Conservation (phyloP, 2,888 invertebrate species). For the Hemithea aestivaria region DNA sequence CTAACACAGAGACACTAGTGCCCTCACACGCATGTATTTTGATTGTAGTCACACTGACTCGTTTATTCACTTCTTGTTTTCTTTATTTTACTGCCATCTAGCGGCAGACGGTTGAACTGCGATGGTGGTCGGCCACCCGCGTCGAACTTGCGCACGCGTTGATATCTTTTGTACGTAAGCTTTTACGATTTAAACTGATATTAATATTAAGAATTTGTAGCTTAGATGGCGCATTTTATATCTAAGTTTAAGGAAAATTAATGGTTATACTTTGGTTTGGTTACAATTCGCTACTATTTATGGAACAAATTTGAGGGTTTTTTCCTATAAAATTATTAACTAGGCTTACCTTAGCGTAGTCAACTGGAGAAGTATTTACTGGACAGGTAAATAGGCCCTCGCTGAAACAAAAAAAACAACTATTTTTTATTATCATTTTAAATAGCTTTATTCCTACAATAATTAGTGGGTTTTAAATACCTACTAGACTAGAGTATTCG, state of each 20-base stretch:
- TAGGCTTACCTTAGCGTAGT: slow-evolving; percentile 80
- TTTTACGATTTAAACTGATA: too few species aligned
- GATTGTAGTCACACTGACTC: too few species aligned
- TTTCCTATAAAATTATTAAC: neutral
- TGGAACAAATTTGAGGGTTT: too few species aligned
- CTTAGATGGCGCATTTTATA: slow-evolving; percentile 13
- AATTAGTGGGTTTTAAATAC: too few species aligned
- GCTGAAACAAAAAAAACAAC: slow-evolving; percentile 73
- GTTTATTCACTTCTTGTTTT: neutral
- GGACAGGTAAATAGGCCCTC: slow-evolving; percentile 82
- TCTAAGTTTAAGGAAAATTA: too few species aligned
- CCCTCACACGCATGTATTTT: too few species aligned
- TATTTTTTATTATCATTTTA: too few species aligned
- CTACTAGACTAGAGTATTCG: too few species aligned
- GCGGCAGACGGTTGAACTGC: slow-evolving; percentile 45
- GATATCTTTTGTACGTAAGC: slow-evolving; percentile 16
- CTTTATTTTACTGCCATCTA: slow-evolving; percentile 54
- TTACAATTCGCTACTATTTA: too few species aligned
- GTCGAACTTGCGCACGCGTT: slow-evolving; percentile 25
- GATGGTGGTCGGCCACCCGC: slow-evolving; percentile 45
- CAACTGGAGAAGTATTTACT: slow-evolving; percentile 80
- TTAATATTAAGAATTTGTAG: neutral
- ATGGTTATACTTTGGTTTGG: too few species aligned
- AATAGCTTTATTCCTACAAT: slow-evolving; percentile 9
- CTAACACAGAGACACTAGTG: too few species aligned